Conservation (phyloP, 1,140 invertebrate species). For the Heliconius hewitsoni region DNA sequence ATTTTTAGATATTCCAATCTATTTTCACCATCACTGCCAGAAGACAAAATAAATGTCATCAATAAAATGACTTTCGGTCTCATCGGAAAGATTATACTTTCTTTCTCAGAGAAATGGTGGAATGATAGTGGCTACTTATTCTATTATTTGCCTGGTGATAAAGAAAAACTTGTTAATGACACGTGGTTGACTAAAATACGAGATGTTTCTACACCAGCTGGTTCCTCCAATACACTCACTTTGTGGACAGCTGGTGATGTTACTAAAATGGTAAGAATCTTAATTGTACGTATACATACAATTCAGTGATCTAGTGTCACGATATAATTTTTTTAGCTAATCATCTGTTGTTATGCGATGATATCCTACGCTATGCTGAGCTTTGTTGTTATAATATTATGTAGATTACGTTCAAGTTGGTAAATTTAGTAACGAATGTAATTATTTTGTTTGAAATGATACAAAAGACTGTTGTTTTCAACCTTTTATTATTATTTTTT, state of each 20-base stretch:
- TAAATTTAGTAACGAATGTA: too few relatives aligned
- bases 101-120: conserved; percentile 52
- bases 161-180: conserved; percentile 40
- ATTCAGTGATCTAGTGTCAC: too few relatives aligned
- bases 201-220: conserved; percentile 38
- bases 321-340: too few relatives aligned
- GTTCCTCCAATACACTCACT: conserved; percentile 39
- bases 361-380: too few relatives aligned
- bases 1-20: conserved; percentile 51
- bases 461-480: too few relatives aligned
- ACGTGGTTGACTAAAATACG: conserved; percentile 49
- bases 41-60: conserved; percentile 51
- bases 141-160: conserved; percentile 44
- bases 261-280: conserved; percentile 47
- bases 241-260: conserved; percentile 55
- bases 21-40: conserved; percentile 49
- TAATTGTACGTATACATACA: too few relatives aligned
- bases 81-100: conserved; percentile 48
- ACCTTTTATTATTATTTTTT: too few relatives aligned
- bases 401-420: too few relatives aligned
- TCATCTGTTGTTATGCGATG: too few relatives aligned
- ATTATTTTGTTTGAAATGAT: too few relatives aligned
- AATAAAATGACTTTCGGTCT: conserved; percentile 51
- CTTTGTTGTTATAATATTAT: too few relatives aligned
- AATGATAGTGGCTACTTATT: conserved; percentile 36